phyloP scores from a whole-genome alignment of 1,140 invertebrate genomes.

The Cyclargus thomasi region DNA sequence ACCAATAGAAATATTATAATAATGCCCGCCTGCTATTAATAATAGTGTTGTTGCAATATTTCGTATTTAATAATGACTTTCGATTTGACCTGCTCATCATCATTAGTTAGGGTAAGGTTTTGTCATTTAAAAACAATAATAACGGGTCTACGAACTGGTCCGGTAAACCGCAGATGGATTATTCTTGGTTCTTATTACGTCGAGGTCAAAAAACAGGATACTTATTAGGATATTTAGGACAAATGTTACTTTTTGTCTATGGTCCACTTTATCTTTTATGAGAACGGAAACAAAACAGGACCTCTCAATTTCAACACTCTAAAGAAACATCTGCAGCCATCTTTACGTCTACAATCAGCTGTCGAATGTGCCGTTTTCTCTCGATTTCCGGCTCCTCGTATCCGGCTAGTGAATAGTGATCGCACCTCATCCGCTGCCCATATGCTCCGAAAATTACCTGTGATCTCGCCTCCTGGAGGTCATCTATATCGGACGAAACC shows the following conservation, averaged over 20 bases:
- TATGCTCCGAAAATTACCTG: slow-evolving; percentile 7
- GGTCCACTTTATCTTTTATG: neutral
- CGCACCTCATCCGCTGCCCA: slow-evolving; percentile 7
- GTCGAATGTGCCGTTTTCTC: neutral
- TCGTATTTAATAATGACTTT: neutral
- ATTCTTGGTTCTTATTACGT: neutral
- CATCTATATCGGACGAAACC: neutral
- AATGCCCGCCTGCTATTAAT: too few relatives aligned
- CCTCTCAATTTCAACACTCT: neutral
- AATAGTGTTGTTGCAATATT: neutral
- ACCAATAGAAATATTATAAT: too few relatives aligned
- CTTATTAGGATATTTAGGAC: neutral
- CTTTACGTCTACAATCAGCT: neutral
- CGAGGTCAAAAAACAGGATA: neutral
- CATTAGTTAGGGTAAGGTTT: slow-evolving; percentile 4
- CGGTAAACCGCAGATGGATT: neutral
- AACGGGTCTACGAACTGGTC: neutral
- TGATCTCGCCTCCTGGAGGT: neutral
- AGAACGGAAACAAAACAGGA: neutral
- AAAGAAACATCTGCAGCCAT: neutral
- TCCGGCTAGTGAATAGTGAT: slow-evolving; percentile 35
- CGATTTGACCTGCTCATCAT: neutral
- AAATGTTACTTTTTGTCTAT: neutral
- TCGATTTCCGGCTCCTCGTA: slow-evolving; percentile 52
- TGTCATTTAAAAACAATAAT: slow-evolving; percentile 1